Conservation (phyloP, 2,888 invertebrate species). For the Liopterus haemorrhoidalis region DNA sequence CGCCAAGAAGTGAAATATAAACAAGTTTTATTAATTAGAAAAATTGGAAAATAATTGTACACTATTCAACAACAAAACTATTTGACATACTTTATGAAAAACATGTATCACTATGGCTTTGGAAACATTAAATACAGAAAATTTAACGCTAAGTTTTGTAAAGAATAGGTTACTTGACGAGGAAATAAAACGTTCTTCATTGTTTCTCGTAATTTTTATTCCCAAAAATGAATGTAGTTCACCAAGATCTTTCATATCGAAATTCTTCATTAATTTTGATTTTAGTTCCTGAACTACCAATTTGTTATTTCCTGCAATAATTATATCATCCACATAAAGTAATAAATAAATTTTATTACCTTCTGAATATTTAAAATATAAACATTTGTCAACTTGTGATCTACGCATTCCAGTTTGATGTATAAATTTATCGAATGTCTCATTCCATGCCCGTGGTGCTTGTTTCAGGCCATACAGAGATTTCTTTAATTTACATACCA, state of each 20-base stretch:
- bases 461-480: slow-evolving; percentile 6
- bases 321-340: slow-evolving; percentile 36
- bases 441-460: slow-evolving; percentile 4
- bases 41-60: too few relatives aligned
- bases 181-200: too few relatives aligned
- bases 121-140: too few relatives aligned
- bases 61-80: too few relatives aligned
- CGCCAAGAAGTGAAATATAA: too few relatives aligned
- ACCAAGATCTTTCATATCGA: slow-evolving; percentile 35
- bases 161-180: too few relatives aligned
- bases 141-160: too few relatives aligned
- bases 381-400: slow-evolving; percentile 1
- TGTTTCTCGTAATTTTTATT: slow-evolving; percentile 30
- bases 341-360: slow-evolving; percentile 25
- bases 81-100: too few relatives aligned
- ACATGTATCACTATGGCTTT: too few relatives aligned
- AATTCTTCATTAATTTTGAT: slow-evolving; percentile 27
- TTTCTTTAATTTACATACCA: slow-evolving; percentile 7
- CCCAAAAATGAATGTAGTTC: slow-evolving; percentile 32
- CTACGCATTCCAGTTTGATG: neutral
- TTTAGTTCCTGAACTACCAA: slow-evolving; percentile 27
- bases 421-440: neutral
- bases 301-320: slow-evolving; percentile 28
- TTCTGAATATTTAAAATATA: neutral
- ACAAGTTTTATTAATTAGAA: too few relatives aligned